phyloP scores from a whole-genome alignment of 2,113 vertebrate species.

The Dipodomys ordii region DNA sequence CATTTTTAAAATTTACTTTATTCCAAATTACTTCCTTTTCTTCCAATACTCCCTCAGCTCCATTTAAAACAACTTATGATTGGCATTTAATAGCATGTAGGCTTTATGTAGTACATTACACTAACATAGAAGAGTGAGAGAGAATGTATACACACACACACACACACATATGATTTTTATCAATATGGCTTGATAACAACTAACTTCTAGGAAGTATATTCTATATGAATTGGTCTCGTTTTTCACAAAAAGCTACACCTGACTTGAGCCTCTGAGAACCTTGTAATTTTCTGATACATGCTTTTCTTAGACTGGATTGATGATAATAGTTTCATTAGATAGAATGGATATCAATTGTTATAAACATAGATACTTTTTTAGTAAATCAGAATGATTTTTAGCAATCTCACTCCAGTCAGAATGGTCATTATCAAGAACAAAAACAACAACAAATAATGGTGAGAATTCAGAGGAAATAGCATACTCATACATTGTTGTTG shows the following conservation, averaged over 20 bases:
- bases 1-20: slow-evolving; percentile 3
- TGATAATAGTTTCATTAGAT: neutral
- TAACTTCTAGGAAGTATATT: neutral
- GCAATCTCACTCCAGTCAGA: too few relatives aligned
- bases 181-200: neutral
- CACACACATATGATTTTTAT: neutral
- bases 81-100: neutral
- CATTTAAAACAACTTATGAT: neutral
- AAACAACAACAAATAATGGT: too few relatives aligned
- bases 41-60: neutral
- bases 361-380: neutral
- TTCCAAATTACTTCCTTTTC: neutral
- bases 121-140: neutral
- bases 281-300: neutral
- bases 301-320: neutral
- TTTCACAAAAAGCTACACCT: neutral
- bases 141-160: neutral
- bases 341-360: neutral
- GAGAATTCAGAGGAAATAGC: too few relatives aligned
- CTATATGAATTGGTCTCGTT: neutral
- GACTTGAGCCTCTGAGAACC: neutral
- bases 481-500: too few relatives aligned
- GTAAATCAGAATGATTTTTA: too few relatives aligned
- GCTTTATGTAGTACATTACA: neutral
- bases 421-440: too few relatives aligned